A percentile compares a stretch with the other conserved stretches of the same genome.
Conservation (phyloP, 2,113 vertebrate species). For the Grus americana region DNA sequence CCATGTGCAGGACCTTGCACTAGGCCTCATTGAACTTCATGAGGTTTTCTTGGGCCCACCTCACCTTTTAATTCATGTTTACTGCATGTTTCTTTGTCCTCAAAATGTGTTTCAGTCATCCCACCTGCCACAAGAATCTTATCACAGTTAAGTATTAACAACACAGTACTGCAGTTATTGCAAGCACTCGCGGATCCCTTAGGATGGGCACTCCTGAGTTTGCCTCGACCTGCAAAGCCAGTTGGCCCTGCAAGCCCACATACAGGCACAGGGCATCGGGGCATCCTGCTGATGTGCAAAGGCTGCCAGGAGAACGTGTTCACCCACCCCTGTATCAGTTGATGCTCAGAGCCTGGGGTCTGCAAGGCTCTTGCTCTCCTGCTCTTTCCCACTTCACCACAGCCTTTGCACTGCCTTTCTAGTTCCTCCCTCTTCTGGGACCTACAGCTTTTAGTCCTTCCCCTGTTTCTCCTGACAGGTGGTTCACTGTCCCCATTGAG, state of each 20-base stretch:
- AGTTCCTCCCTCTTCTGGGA: not conserved
- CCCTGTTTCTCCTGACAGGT: not conserved
- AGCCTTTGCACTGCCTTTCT: not conserved
- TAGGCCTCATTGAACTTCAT: too few relatives aligned
- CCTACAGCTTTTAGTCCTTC: not conserved
- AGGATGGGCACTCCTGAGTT: not conserved
- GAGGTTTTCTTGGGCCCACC: too few relatives aligned
- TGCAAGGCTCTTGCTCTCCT: not conserved
- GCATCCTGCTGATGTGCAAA: not conserved
- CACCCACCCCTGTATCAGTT: fast-evolving
- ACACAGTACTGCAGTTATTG: not conserved
- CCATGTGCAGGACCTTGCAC: too few relatives aligned
- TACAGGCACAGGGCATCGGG: fast-evolving
- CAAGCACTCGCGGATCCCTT: not conserved
- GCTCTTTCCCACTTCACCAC: not conserved
- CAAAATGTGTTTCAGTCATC: not conserved
- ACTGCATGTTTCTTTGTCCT: not conserved
- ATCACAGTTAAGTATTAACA: fast-evolving
- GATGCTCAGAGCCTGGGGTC: not conserved
- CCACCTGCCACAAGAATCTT: not conserved
- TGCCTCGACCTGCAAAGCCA: not conserved
- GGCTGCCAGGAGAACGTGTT: not conserved
- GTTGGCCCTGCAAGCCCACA: not conserved
- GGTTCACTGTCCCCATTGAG: not conserved
- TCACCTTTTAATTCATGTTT: not conserved